Evolutionary conservation across 1,140 invertebrate genomes (phyloP).

Genomic region (Oscheius sp.): DNA sequence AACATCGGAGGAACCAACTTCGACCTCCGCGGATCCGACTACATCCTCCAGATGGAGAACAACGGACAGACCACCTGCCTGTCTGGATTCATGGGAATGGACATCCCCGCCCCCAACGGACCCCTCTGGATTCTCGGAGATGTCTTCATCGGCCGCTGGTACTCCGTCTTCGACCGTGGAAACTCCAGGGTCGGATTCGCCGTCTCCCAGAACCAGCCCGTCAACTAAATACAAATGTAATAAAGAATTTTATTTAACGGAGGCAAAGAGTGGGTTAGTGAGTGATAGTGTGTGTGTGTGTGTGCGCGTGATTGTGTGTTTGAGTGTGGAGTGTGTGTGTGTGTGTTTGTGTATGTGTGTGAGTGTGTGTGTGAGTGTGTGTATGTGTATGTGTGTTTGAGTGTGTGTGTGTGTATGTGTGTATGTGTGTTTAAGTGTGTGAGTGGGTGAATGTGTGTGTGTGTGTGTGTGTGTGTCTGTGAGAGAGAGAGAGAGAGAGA

Average conservation of each 20-base stretch:
- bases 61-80: constrained; percentile 69
- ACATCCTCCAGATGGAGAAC: constrained; percentile 8
- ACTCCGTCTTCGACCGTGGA: constrained; percentile 65
- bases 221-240: not conserved
- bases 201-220: not conserved
- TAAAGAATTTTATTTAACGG: not conserved
- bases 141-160: constrained; percentile 65
- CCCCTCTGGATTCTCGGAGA: constrained; percentile 82
- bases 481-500: too few species aligned
- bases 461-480: too few species aligned
- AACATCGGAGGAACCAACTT: constrained; percentile 75
- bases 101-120: constrained; percentile 85
- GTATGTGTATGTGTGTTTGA: too few species aligned
- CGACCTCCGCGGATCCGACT: constrained; percentile 56
- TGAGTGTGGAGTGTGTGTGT: not conserved
- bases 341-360: too few species aligned
- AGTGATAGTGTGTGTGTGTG: not conserved
- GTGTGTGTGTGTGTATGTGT: too few species aligned
- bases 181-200: constrained; percentile 65
- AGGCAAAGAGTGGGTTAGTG: not conserved
- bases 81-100: constrained; percentile 90
- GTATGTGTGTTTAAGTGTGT: too few species aligned
- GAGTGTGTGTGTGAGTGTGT: too few species aligned
- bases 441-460: too few species aligned
- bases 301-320: not conserved